Percentiles rank a stretch among this genome's conserved stretches.
Evolutionary conservation across 23 tunicate species (phyloP).

Genomic region (Phallusia fumigata): DNA sequence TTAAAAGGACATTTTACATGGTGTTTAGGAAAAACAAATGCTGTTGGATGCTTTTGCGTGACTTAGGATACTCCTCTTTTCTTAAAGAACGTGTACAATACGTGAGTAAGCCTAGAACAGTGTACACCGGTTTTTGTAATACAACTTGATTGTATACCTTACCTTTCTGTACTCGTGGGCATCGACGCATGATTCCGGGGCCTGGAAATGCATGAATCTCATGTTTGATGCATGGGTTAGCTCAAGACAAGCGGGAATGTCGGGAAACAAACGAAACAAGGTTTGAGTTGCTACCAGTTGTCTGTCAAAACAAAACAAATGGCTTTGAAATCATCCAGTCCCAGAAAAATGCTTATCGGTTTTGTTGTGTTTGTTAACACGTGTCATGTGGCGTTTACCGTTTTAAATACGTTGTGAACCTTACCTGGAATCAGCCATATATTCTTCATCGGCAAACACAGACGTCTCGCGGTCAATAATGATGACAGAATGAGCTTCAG

Average conservation of each 20-base stretch:
- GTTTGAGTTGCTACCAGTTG: conserved; percentile 99
- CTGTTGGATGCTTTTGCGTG: too few species aligned
- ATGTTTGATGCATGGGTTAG: conserved; percentile 86
- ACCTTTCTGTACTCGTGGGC: conserved; percentile 65
- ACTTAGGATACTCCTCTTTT: too few species aligned
- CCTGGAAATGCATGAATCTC: conserved; percentile 88
- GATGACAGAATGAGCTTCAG: conserved; percentile 81
- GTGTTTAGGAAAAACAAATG: too few species aligned
- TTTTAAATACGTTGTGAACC: too few species aligned
- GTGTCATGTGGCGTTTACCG: too few species aligned
- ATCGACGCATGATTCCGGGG: conserved; percentile 35
- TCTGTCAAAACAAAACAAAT: conserved; percentile 21
- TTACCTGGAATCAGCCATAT: conserved; percentile 99
- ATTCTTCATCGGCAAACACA: conserved; percentile 90
- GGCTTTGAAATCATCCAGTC: too few species aligned
- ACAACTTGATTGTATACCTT: background rate
- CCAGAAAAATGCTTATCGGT: too few species aligned
- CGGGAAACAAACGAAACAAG: conserved; percentile 83
- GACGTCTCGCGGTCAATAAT: conserved; percentile 95
- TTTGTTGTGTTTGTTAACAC: too few species aligned
- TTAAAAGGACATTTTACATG: too few species aligned
- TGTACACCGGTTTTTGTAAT: too few species aligned
- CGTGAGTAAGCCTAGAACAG: too few species aligned
- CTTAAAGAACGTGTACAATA: too few species aligned
- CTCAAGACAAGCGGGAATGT: conserved; percentile 71